A percentile compares a stretch with the other conserved stretches of the same genome.
Conservation (phyloP, 2,888 invertebrate species). For the Pollenia angustigena region DNA sequence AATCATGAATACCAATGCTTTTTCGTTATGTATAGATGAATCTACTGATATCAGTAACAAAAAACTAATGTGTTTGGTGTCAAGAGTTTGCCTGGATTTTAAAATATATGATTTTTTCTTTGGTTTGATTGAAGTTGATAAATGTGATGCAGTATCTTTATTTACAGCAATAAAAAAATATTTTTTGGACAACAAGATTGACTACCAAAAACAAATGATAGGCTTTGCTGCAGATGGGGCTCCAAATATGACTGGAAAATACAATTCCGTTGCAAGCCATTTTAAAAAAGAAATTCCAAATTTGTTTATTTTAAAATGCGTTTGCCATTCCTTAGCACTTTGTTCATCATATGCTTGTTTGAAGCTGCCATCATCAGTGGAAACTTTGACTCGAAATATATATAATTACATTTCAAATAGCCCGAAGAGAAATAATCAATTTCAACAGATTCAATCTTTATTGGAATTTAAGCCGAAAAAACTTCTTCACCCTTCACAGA, state of each 20-base stretch:
- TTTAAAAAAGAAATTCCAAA: not conserved
- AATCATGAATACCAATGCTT: no score
- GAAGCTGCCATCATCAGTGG: not conserved
- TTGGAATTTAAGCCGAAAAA: not conserved
- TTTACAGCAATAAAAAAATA: no score
- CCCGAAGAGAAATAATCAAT: not conserved
- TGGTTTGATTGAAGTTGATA: no score
- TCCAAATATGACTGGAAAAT: not conserved
- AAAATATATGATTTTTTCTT: no score
- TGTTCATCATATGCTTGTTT: slow-evolving; percentile 15
- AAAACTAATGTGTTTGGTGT: no score
- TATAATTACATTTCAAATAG: slow-evolving; percentile 16
- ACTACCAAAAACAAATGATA: no score
- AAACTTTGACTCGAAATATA: slow-evolving; percentile 1
- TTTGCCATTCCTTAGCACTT: not conserved
- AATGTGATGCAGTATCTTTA: no score
- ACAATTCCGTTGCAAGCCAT: not conserved
- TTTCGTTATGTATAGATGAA: no score
- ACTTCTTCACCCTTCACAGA: slow-evolving; percentile 5
- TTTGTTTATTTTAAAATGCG: slow-evolving; percentile 11
- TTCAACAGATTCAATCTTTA: not conserved
- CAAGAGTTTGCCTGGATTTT: no score
- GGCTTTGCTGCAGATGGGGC: no score
- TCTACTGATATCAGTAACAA: no score
- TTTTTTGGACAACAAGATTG: no score